These are phyloP conservation scores for Planococcus citri DNA, from an alignment of 1,140 invertebrate genomes.

Conservation along the genomic window DNA sequence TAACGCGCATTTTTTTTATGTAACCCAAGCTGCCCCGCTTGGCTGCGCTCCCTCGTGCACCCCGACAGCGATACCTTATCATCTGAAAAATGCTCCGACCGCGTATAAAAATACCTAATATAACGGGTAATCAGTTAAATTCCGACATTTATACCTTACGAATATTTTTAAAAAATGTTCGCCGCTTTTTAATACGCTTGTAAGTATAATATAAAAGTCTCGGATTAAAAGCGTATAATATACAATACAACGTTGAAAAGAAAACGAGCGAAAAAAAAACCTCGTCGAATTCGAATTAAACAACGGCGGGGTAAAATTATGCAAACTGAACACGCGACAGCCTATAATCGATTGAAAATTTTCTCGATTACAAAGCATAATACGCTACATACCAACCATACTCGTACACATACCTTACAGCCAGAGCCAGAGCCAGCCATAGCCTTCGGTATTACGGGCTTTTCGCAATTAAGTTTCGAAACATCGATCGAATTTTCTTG, in stretches of 20 bases:
- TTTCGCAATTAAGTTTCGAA: too few species aligned
- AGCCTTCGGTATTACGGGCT: too few species aligned
- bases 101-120: conserved; percentile 8
- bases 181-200: background rate
- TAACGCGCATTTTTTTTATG: conserved; percentile 12
- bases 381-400: background rate
- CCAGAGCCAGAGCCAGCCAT: too few species aligned
- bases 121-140: conserved; percentile 12
- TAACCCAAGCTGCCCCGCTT: background rate
- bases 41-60: background rate
- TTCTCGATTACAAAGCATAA: background rate
- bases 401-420: too few species aligned
- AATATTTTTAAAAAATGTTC: conserved; percentile 13
- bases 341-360: background rate
- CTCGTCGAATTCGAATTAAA: background rate
- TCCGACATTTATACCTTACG: conserved; percentile 11
- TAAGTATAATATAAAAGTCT: background rate
- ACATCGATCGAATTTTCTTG: too few species aligned
- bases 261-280: background rate
- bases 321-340: background rate
- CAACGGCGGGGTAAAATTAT: too few species aligned
- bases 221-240: background rate
- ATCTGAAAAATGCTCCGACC: background rate
- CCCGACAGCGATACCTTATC: background rate
- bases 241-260: too few species aligned